Percentiles rank a stretch among this genome's conserved stretches.
Evolutionary conservation across 1,140 invertebrate genomes (phyloP).

Genomic region (Cecropterus lyciades): DNA sequence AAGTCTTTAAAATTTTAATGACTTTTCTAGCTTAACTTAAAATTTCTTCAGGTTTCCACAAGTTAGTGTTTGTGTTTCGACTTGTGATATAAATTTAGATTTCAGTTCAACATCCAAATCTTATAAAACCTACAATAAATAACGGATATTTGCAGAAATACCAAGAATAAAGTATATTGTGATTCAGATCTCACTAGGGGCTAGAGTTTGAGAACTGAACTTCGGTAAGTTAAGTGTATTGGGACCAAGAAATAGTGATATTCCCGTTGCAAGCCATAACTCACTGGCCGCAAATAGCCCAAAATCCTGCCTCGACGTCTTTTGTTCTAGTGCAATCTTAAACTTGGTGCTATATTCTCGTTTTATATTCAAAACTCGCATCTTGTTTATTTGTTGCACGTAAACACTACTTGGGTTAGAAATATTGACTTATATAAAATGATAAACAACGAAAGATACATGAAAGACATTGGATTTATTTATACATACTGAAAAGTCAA

Average conservation of each 20-base stretch:
- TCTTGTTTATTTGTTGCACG: not conserved
- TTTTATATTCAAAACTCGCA: constrained; percentile 12
- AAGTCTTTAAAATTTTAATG: no score
- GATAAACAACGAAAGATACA: no score
- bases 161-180: constrained; percentile 11
- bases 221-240: constrained; percentile 24
- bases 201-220: constrained; percentile 15
- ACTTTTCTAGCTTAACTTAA: no score
- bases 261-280: constrained; percentile 23
- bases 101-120: not conserved
- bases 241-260: constrained; percentile 26
- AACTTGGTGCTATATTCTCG: constrained; percentile 15
- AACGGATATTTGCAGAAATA: constrained; percentile 7
- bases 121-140: not conserved
- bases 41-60: no score
- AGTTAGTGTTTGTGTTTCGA: no score
- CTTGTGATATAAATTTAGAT: no score
- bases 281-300: constrained; percentile 20
- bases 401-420: not conserved
- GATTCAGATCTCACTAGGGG: constrained; percentile 4
- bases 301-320: constrained; percentile 21
- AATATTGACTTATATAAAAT: no score
- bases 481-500: no score
- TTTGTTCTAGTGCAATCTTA: constrained; percentile 26
- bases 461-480: no score